phyloP scores from a whole-genome alignment of 2,113 vertebrate species.

The Proterorhinus semilunaris region DNA sequence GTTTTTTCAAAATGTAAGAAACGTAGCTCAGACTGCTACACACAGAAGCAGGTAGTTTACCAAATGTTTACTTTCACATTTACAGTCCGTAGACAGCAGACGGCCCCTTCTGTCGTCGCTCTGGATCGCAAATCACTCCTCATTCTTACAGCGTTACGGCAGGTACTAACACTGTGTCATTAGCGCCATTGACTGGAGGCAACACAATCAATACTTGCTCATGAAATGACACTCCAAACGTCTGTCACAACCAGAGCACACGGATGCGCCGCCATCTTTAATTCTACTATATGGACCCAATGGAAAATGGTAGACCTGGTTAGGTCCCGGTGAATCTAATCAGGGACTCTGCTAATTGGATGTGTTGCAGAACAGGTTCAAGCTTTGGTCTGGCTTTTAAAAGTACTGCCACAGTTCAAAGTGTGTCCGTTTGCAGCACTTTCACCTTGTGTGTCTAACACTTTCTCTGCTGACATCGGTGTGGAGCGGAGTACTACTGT shows the following conservation, averaged over 20 bases:
- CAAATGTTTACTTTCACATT: neutral
- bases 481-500: too few species aligned
- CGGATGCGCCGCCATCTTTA: neutral
- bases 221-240: slow-evolving; percentile 35
- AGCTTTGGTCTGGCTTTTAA: too few species aligned
- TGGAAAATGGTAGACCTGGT: neutral
- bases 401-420: too few species aligned
- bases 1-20: too few species aligned
- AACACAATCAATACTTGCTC: slow-evolving; percentile 34
- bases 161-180: slow-evolving; percentile 38
- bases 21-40: too few species aligned
- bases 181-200: slow-evolving; percentile 33
- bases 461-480: too few species aligned
- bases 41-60: neutral
- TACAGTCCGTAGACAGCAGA: neutral
- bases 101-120: neutral
- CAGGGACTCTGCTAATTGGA: neutral
- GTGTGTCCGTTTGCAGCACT: too few species aligned
- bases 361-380: too few species aligned
- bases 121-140: slow-evolving; percentile 24
- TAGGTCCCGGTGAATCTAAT: neutral
- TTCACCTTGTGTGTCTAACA: too few species aligned
- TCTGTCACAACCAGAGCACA: neutral
- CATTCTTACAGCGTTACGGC: slow-evolving; percentile 17
- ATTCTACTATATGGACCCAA: neutral